Evolutionary conservation across 2,797 vertebrate genomes (phyloP), one percentile per base, ranked within the genome.

Genomic region (Chaenodraco wilsoni): DNA sequence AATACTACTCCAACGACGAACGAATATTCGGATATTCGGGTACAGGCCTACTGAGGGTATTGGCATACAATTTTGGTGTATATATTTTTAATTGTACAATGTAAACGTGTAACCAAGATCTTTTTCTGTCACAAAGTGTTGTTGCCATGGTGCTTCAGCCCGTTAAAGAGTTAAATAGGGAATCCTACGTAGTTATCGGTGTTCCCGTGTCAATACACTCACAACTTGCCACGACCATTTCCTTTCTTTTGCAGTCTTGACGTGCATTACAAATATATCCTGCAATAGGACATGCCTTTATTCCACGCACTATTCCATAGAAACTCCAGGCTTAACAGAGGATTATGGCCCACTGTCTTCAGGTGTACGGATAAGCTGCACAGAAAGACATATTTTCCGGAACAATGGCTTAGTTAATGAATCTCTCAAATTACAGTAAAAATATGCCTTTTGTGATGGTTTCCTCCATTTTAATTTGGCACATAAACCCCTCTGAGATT

Each of bases 341-440:
- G 9, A 60, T 77, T 27, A 45, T 2, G 4, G 45, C 23, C n/a
- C 15, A 14, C 33, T 37, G 0, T 56, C 40, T 51, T 31, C 40
- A n/a, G 43, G 68, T 64, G 45, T 48, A 15, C 4, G 8, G 31
- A 52, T 5, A 4, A 48, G 45, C 58, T 49, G n/a, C 33, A 49
- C 54, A 31, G 14, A 27, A 54, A 40, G 50, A 2, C 44, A 54
- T 12, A 17, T 63, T 58, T 76, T 75, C 69, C 64, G 44, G 19
- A 65, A 56, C 33, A 57, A 44, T 48, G 23, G 41, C 5, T 52
- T 23, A 16, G 46, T 79, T 78, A 79, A 83, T 69, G 68, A 59
- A 19, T 80, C 68, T 65, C 43, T 54, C 11, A 69, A 69, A 69
- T 69, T 5, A 48, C n/a, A 59, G 52, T 48, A 2, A 3, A 9